Conservation (phyloP, 2,113 vertebrate species). For the Dasyornis broadbenti region DNA sequence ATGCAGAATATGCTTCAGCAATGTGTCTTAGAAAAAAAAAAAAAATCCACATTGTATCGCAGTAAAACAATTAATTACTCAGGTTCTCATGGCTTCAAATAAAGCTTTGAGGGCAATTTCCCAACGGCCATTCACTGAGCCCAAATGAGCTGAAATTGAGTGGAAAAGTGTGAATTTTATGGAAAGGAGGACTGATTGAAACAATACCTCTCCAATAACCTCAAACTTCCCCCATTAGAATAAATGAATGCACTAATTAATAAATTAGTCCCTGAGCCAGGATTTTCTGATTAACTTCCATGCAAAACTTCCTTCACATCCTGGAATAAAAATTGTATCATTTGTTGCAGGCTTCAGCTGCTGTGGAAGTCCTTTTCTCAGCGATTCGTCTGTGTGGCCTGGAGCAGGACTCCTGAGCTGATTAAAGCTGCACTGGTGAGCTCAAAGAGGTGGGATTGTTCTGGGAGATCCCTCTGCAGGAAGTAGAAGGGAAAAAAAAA, state of each 20-base stretch:
- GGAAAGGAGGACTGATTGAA: not conserved
- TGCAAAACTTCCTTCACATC: not conserved
- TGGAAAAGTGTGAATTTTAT: not conserved
- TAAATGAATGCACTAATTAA: not conserved
- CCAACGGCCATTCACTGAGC: not conserved
- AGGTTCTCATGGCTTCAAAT: not conserved
- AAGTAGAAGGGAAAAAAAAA: not conserved
- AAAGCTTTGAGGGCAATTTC: conserved; percentile 19
- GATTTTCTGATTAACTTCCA: not conserved
- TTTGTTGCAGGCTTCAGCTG: not conserved
- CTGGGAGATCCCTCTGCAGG: not conserved
- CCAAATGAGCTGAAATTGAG: not conserved
- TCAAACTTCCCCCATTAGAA: not conserved
- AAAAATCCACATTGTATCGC: not conserved
- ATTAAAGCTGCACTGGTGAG: not conserved
- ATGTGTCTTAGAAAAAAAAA: not conserved
- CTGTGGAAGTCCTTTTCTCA: not conserved
- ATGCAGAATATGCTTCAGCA: not conserved
- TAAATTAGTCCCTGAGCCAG: not conserved
- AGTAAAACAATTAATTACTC: conserved; percentile 15
- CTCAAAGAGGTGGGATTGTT: conserved; percentile 4
- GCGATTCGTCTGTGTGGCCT: not conserved
- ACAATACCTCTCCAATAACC: not conserved
- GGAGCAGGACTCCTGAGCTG: not conserved
- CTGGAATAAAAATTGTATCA: not conserved